phyloP scores from a whole-genome alignment of 2,113 vertebrate species.

The Marcusenius ussheri region DNA sequence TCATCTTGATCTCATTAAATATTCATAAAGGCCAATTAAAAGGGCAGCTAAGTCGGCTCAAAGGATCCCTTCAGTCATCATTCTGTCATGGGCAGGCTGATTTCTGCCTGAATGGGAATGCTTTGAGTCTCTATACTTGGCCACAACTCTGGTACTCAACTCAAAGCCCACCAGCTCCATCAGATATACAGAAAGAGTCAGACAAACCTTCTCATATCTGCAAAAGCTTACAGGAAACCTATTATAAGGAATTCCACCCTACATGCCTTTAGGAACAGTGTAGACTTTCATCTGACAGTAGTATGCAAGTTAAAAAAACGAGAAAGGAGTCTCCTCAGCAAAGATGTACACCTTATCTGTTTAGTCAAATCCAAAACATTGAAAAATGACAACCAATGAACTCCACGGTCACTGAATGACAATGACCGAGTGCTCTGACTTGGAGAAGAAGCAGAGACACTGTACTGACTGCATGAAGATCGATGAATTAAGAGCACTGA shows the following conservation, averaged over 20 bases:
- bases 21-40: constrained; percentile 97
- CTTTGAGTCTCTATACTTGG: constrained; percentile 55
- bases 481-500: constrained; percentile 44
- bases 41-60: constrained; percentile 73
- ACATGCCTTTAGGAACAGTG: not conserved
- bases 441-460: constrained; percentile 42
- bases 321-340: not conserved
- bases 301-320: not conserved
- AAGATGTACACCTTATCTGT: not conserved
- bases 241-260: not conserved
- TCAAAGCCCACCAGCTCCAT: not conserved
- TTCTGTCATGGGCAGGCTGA: constrained; percentile 66
- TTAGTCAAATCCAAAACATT: not conserved
- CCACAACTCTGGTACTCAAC: constrained; percentile 6
- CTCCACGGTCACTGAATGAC: constrained; percentile 8
- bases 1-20: constrained; percentile 88
- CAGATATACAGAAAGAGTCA: not conserved
- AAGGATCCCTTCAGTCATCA: constrained; percentile 70
- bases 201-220: not conserved
- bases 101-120: constrained; percentile 59
- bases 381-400: constrained; percentile 3
- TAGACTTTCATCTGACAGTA: not conserved
- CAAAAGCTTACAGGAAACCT: not conserved
- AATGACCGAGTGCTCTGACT: constrained; percentile 41
- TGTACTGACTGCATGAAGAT: constrained; percentile 43